These are phyloP conservation scores for Leucophenga varia DNA, from an alignment of 1,140 invertebrate species.

Conservation along the genomic window DNA sequence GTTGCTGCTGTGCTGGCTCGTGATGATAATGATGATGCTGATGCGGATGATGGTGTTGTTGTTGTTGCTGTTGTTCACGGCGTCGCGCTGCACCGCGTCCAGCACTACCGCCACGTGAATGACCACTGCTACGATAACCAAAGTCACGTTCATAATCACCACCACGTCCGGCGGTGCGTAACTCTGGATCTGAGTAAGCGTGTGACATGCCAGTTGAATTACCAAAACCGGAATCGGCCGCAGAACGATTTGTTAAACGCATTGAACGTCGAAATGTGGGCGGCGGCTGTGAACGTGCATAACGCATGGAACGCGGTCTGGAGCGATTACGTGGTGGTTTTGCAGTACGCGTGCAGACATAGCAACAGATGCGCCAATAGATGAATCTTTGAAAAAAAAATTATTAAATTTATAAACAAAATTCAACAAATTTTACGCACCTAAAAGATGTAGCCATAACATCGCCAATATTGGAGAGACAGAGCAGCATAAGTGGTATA, in stretches of 20 bases:
- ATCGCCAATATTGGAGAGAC: slow-evolving; percentile 94
- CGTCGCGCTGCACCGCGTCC: slow-evolving; percentile 19
- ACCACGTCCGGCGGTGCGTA: slow-evolving; percentile 47
- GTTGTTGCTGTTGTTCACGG: slow-evolving; percentile 27
- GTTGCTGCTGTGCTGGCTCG: slow-evolving; percentile 13
- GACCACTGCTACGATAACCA: slow-evolving; percentile 16
- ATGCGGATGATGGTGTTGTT: slow-evolving; percentile 23
- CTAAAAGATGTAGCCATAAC: slow-evolving; percentile 92
- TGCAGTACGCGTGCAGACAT: slow-evolving; percentile 79
- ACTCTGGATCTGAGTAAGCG: slow-evolving; percentile 62
- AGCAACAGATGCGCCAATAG: slow-evolving; percentile 89
- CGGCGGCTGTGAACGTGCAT: slow-evolving; percentile 54
- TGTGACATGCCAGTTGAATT: slow-evolving; percentile 57
- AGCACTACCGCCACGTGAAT: slow-evolving; percentile 17
- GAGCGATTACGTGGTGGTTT: slow-evolving; percentile 61
- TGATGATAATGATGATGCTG: slow-evolving; percentile 20
- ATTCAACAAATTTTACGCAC: slow-evolving; percentile 56
- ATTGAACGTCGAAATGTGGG: slow-evolving; percentile 60
- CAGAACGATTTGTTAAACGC: slow-evolving; percentile 70
- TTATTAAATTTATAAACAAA: too few species aligned
- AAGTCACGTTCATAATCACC: slow-evolving; percentile 37
- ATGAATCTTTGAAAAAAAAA: slow-evolving; percentile 65
- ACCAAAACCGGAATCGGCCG: slow-evolving; percentile 57
- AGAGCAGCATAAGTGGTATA: slow-evolving; percentile 91
- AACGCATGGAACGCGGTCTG: slow-evolving; percentile 24